Base-by-base conservation (phyloP, 2,888 invertebrate species). In the Caenorhabditis panamensis region DNA sequence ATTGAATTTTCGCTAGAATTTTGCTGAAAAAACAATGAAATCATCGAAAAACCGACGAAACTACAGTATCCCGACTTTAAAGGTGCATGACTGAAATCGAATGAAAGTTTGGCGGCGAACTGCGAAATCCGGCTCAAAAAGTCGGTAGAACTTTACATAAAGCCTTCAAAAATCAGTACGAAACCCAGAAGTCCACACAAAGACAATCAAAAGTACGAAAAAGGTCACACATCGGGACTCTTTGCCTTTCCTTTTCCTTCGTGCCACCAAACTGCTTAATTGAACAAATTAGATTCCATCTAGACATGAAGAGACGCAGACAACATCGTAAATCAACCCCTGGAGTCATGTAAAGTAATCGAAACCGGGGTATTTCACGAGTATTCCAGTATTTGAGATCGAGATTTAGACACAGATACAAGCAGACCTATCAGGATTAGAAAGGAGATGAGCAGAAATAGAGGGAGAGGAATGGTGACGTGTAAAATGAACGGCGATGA, bases 281-380 rank as follows among this genome's bases (percentile, higher is more conserved):
- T 72, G 71, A 44, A 64, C 54, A 58, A 73, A 64, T 73, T 73
- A 63, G 64, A 64, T 58, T 64, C 24, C 54, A 22, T 2, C 13
- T 58, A 28, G 58, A 49, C 16, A n/a, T 20, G 13, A 13, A 16
- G 64, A 64, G 72, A 64, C 72, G 72, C 64, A 73, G 72, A 58
- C 49, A n/a, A n/a, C n/a, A n/a, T 58, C 49, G 56, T 73, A 73
- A 73, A 73, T 73, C 64, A 73, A 28, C 41, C 51, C n/a, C n/a
- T n/a, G n/a, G n/a, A n/a, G n/a, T n/a, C n/a, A n/a, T n/a, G n/a
- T n/a, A n/a, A n/a, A n/a, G n/a, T n/a, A n/a, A n/a, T n/a, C n/a
- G n/a, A n/a, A n/a, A n/a, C n/a, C n/a, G n/a, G n/a, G n/a, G n/a
- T n/a, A n/a, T n/a, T n/a, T n/a, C n/a, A n/a, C n/a, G n/a, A n/a